Evolutionary conservation across 2,888 invertebrate genomes (phyloP), one percentile per base, ranked within the genome.

Genomic region (Eucera pruinosa): DNA sequence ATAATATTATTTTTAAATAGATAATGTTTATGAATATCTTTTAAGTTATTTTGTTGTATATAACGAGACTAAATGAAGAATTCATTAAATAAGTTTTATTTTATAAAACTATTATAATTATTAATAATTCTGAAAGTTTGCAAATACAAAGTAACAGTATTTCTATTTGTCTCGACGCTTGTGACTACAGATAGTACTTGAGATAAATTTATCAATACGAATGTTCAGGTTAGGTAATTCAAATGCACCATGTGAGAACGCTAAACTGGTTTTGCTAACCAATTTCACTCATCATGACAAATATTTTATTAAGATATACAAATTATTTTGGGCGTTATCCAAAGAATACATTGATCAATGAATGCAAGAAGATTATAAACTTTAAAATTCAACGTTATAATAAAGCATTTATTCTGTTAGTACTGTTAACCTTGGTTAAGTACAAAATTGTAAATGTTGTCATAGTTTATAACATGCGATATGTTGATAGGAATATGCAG

Each of bases 381-480:
- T 57, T 45, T 18, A 0, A 0, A 47, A 20, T n/a, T 27, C 11
- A 7, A 33, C 3, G 5, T 11, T 4, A 0, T 39, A 13, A 1
- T 5, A 20, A 9, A 6, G 7, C 11, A 18, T n/a, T 15, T 2
- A 0, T 15, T 4, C 5, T 15, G 4, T 4, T 9, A 3, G 9
- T 9, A 18, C 73, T 74, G 76, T 76, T 76, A 76, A 66, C 50
- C 20, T 20, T 43, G n/a, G n/a, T 48, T 36, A 6, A 65, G 58
- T 57, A 0, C 11, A 9, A n/a, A n/a, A n/a, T n/a, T 39, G 3
- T 20, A 55, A 2, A 25, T 74, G 11, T 36, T 54, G 2, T 11
- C 1, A 13, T 15, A 9, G 9, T 23, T 43, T 25, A 43, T 7
- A 36, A 48, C 9, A 2, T 50, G 7, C 55, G 33, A 43, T 27